Conservation (phyloP, 2,797 vertebrate species). For the Emys orbicularis region DNA sequence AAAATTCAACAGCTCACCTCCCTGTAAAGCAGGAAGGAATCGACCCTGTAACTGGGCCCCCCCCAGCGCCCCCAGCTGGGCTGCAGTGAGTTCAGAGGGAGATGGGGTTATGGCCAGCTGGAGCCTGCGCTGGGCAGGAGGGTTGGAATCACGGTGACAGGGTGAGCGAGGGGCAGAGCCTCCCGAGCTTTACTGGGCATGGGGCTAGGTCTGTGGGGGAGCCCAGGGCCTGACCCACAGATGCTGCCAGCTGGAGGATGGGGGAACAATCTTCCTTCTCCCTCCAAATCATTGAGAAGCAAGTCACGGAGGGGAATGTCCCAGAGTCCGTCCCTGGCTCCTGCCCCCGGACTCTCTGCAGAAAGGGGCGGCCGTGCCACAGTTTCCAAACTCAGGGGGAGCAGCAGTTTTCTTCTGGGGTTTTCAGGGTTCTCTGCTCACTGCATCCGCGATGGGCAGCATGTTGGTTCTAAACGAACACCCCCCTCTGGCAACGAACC, state of each 20-base stretch:
- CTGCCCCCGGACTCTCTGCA: neutral
- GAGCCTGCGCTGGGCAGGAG: neutral
- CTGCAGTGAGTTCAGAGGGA: neutral
- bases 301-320: too few species aligned
- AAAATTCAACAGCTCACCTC: neutral
- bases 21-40: neutral
- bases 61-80: too few species aligned
- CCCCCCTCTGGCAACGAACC: too few species aligned
- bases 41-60: too few species aligned
- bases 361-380: fast-evolving
- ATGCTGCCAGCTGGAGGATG: neutral
- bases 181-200: neutral
- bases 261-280: too few species aligned
- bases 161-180: neutral
- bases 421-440: too few species aligned
- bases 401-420: too few species aligned
- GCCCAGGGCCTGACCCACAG: neutral
- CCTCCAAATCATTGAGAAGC: too few species aligned
- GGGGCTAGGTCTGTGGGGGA: neutral
- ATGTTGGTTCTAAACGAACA: too few species aligned
- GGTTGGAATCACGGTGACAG: too few species aligned
- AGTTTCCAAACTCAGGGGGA: neutral
- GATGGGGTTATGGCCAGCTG: too few species aligned
- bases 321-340: too few species aligned
- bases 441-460: neutral